Percentiles rank a stretch among this genome's conserved stretches.
These are phyloP conservation scores for Nothobranchius kuhntae DNA, from an alignment of 2,113 vertebrate species.

Conservation along the genomic window DNA sequence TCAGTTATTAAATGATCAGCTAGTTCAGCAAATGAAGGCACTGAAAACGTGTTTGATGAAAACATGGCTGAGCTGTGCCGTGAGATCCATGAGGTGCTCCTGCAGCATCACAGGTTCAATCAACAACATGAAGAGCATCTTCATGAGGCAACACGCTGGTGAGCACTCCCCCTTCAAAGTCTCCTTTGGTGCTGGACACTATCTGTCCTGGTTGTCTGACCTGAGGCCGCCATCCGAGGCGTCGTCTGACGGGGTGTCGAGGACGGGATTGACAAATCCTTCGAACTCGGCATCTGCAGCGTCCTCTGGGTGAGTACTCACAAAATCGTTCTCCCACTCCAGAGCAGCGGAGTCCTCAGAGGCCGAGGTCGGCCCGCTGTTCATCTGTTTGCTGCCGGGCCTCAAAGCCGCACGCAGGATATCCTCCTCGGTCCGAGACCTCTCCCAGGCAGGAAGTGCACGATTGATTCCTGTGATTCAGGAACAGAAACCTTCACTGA, in stretches of 20 bases:
- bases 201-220: slow-evolving; percentile 81
- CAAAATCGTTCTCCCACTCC: slow-evolving; percentile 98
- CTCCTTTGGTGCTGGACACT: slow-evolving; percentile 66
- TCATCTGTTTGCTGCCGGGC: slow-evolving; percentile 72
- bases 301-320: slow-evolving; percentile 87
- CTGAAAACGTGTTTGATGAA: slow-evolving; percentile 48
- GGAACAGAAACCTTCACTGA: not conserved
- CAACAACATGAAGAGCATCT: slow-evolving; percentile 31
- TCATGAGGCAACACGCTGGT: slow-evolving; percentile 60
- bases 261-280: slow-evolving; percentile 92
- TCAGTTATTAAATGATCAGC: slow-evolving; percentile 26
- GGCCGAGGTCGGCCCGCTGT: slow-evolving; percentile 87
- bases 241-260: slow-evolving; percentile 83
- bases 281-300: slow-evolving; percentile 88
- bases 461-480: slow-evolving; percentile 87
- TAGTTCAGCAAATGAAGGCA: slow-evolving; percentile 66
- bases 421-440: slow-evolving; percentile 95
- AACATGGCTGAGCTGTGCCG: slow-evolving; percentile 8
- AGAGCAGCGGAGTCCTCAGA: slow-evolving; percentile 92
- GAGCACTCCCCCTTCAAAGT: slow-evolving; percentile 8
- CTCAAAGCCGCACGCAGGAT: slow-evolving; percentile 90
- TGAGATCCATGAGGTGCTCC: slow-evolving; percentile 15
- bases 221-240: slow-evolving; percentile 48
- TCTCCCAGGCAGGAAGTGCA: slow-evolving; percentile 86
- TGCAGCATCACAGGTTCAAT: slow-evolving; percentile 36